Conservation (phyloP, 1,140 invertebrate species). For the Monomorium pharaonis region DNA sequence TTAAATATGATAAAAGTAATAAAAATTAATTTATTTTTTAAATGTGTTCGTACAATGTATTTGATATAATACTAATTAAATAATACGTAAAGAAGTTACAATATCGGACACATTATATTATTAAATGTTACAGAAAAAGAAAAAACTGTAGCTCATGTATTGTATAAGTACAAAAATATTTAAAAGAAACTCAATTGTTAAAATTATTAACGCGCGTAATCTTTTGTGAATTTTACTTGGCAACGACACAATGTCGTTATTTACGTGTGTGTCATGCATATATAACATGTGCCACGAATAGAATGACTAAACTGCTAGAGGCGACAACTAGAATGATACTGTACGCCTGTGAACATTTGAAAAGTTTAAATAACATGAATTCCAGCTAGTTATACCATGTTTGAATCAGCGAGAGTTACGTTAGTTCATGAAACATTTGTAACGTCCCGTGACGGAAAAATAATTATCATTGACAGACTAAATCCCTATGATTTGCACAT, state of each 20-base stretch:
- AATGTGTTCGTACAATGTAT: neutral
- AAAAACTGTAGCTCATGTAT: neutral
- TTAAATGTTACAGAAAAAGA: neutral
- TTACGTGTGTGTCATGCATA: conserved; percentile 23
- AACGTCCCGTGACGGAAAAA: neutral
- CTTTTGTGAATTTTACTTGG: conserved; percentile 19
- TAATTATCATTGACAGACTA: conserved; percentile 38
- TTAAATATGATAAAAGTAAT: conserved; percentile 2
- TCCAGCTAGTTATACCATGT: neutral
- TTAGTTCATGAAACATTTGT: neutral
- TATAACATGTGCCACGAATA: conserved; percentile 36
- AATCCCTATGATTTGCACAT: neutral
- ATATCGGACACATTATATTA: neutral
- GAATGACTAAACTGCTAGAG: conserved; percentile 8
- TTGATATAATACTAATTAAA: neutral
- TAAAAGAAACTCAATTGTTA: neutral
- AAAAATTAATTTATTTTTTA: neutral
- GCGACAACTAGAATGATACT: neutral
- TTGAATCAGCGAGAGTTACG: neutral
- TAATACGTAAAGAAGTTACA: neutral
- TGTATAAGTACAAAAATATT: neutral
- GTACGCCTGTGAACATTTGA: neutral
- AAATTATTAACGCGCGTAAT: neutral
- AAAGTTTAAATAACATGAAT: neutral
- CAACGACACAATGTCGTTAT: conserved; percentile 48